Conservation (phyloP, 53 echinoderm and acorn worm genomes). For the Mesocentrotus franciscanus region DNA sequence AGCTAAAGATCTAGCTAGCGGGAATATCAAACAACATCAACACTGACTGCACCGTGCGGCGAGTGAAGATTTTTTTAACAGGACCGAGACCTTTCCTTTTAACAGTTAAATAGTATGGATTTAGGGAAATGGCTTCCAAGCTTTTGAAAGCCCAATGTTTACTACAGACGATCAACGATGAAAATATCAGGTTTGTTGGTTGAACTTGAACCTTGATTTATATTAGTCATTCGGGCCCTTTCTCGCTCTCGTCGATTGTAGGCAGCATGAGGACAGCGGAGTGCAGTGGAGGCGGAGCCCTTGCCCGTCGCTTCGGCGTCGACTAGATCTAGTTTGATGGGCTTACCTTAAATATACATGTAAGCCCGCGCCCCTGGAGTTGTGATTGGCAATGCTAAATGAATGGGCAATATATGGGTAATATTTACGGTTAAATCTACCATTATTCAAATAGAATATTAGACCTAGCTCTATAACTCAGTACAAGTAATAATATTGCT, state of each 20-base stretch:
- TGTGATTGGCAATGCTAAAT: no score
- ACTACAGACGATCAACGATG: background rate
- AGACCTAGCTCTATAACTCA: no score
- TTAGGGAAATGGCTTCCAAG: background rate
- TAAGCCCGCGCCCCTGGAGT: no score
- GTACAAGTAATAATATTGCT: no score
- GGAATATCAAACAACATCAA: background rate
- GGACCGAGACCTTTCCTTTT: background rate
- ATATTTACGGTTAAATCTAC: no score
- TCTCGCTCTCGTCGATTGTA: no score
- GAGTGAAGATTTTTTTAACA: background rate
- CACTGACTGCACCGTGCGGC: background rate
- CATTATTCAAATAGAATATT: no score
- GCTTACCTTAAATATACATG: no score
- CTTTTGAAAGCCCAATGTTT: background rate
- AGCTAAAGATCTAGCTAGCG: no score
- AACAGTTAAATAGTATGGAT: background rate
- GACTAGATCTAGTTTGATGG: no score
- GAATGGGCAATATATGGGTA: no score
- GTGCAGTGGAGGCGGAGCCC: background rate
- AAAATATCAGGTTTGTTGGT: background rate
- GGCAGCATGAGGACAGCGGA: background rate
- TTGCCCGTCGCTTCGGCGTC: no score
- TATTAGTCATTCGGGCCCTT: background rate
- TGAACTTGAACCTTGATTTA: background rate